Percentiles rank a stretch among this genome's conserved stretches.
phyloP scores from a whole-genome alignment of 2,888 invertebrate species.

The Heliconius sara region DNA sequence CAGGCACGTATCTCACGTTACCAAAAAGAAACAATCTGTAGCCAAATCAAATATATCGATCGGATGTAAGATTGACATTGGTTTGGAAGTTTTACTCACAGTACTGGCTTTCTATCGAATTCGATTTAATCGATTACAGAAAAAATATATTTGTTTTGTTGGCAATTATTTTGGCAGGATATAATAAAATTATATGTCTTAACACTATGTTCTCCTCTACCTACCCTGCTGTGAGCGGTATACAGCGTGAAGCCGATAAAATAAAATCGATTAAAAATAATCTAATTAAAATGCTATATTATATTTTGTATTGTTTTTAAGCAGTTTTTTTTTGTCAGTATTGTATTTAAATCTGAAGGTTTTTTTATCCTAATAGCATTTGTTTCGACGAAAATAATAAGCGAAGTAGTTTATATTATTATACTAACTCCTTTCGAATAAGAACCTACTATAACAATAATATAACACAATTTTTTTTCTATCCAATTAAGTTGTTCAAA shows the following conservation, averaged over 20 bases:
- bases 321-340: not conserved
- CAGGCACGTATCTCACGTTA: slow-evolving; percentile 38
- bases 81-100: slow-evolving; percentile 16
- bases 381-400: not conserved
- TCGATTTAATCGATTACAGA: not conserved
- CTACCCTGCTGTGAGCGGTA: too few species aligned
- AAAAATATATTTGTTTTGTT: not conserved
- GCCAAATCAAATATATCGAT: slow-evolving; percentile 41
- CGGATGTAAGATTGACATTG: slow-evolving; percentile 33
- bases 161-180: not conserved
- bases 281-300: too few species aligned
- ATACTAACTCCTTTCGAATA: not conserved
- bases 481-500: not conserved
- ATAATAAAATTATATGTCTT: too few species aligned
- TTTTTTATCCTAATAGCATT: not conserved
- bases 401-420: not conserved
- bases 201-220: too few species aligned
- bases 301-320: too few species aligned
- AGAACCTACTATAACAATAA: not conserved
- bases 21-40: slow-evolving; percentile 36
- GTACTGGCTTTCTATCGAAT: not conserved
- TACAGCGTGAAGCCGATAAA: too few species aligned
- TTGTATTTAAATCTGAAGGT: not conserved
- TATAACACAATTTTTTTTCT: not conserved
- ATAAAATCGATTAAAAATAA: too few species aligned